Base-by-base conservation (phyloP, 2,888 invertebrate species). In the Noctua fimbriata region DNA sequence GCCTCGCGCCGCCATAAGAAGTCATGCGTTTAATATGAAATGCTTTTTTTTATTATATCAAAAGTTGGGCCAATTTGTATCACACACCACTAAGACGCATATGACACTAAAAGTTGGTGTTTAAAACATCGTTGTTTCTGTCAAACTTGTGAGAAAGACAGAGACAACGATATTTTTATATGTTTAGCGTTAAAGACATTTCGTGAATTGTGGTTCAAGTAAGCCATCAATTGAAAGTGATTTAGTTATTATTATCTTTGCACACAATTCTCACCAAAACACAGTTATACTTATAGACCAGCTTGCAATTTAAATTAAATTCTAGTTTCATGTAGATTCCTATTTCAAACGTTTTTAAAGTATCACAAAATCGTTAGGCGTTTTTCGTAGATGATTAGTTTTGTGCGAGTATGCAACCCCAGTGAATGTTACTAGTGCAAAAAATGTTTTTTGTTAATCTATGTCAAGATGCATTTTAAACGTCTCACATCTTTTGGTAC, bases 1-100 rank as follows among this genome's bases (percentile, higher is more conserved):
- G 85, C 85, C 82, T 79, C 79, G 85, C 85, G 85, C 85, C 85
- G 84, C 82, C 84, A 65, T 73, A 1, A 44, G 6, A 18, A 67
- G 18, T n/a, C 84, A 69, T 78, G 73, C 75, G 70, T 66, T 49
- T 41, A 5, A 36, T 47, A 47, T 55, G n/a, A 60, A n/a, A n/a
- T n/a, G n/a, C n/a, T n/a, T n/a, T n/a, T n/a, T 78, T 55, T 55
- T 55, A 71, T 66, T 47, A 7, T 36, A 28, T 52, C n/a, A n/a
- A 77, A 49, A 78, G 18, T 14, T 16, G 16, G 32, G 32, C 21
- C 21, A 63, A 63, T 21, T 63, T 63, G 18, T 32, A 32, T 21
- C 63, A 32, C 21, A 63, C 32, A 32, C 10, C 32, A 32, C 32
- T 63, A 32, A 32, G 63, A 32, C 18, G 63, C 2, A 28, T 60